These are phyloP conservation scores for Zaprionus capensis DNA, from an alignment of 1,140 invertebrate genomes.

Conservation along the genomic window DNA sequence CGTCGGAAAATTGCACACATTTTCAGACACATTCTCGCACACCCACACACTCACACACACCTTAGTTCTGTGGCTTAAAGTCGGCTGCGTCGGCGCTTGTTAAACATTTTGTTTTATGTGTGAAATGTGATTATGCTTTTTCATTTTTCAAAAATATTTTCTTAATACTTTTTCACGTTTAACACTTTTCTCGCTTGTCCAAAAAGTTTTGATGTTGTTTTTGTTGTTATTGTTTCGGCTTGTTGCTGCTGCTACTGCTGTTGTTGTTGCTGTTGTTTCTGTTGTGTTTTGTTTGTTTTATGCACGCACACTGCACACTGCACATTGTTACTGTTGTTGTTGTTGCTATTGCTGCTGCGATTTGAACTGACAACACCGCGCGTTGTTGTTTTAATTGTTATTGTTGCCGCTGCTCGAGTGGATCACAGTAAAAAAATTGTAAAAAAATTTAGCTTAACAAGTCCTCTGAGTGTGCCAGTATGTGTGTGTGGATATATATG, in stretches of 20 bases:
- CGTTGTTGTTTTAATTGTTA: conserved; percentile 54
- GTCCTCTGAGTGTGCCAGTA: conserved; percentile 14
- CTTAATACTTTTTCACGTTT: conserved; percentile 1
- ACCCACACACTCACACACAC: conserved; percentile 10
- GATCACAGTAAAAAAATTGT: conserved; percentile 69
- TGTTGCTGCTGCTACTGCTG: conserved; percentile 53
- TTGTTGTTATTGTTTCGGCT: conserved; percentile 42
- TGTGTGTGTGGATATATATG: conserved; percentile 15
- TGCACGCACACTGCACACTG: conserved; percentile 58
- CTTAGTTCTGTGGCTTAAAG: conserved; percentile 15
- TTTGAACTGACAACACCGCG: conserved; percentile 70
- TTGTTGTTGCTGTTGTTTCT: conserved; percentile 23
- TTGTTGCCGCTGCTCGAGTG: conserved; percentile 21
- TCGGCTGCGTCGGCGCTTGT: conserved; percentile 31
- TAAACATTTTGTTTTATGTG: not conserved
- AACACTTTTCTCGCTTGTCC: conserved; percentile 13
- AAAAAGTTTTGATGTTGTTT: conserved; percentile 8
- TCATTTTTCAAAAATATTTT: not conserved
- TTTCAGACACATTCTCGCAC: not conserved
- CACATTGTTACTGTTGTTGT: not conserved
- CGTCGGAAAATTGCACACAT: not conserved
- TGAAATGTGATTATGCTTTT: not conserved
- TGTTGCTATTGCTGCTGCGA: conserved; percentile 19
- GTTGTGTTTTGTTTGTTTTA: conserved; percentile 46
- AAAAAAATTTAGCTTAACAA: conserved; percentile 52